These are phyloP conservation scores for Colinus virginianus DNA, from an alignment of 2,113 vertebrate genomes.

Conservation along the genomic window DNA sequence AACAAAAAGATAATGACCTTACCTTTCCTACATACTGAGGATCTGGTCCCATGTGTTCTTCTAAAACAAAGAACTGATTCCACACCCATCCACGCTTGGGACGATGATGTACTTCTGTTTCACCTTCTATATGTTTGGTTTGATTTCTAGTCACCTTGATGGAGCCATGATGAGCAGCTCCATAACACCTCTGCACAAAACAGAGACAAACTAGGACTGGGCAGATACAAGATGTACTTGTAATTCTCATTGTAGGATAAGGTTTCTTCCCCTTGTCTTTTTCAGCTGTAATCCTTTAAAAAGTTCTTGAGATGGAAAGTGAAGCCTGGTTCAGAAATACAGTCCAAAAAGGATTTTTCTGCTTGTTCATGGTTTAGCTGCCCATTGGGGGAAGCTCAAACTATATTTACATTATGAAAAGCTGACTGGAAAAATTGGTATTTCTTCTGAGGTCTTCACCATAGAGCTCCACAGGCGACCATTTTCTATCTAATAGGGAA, in stretches of 20 bases:
- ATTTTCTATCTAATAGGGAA: constrained; percentile 83
- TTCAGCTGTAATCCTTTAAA: constrained; percentile 70
- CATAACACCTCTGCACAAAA: constrained; percentile 91
- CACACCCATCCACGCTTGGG: constrained; percentile 99
- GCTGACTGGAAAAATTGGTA: constrained; percentile 31
- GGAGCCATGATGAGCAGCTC: constrained; percentile 81
- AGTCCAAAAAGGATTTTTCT: constrained; percentile 81
- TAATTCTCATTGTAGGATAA: constrained; percentile 92
- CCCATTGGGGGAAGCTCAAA: constrained; percentile 72
- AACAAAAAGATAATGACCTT: not conserved
- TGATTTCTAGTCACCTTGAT: constrained; percentile 87
- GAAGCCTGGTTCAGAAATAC: constrained; percentile 79
- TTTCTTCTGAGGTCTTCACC: constrained; percentile 77
- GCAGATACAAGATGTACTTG: constrained; percentile 90
- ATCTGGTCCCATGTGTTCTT: constrained; percentile 97
- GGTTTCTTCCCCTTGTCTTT: constrained; percentile 64
- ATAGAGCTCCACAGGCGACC: constrained; percentile 70
- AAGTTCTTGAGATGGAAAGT: constrained; percentile 49
- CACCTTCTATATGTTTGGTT: constrained; percentile 87
- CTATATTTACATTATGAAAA: constrained; percentile 89
- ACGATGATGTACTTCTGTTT: constrained; percentile 97
- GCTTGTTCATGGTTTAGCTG: constrained; percentile 84
- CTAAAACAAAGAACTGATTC: constrained; percentile 99
- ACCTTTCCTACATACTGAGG: constrained; percentile 98
- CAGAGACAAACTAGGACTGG: constrained; percentile 96